Evolutionary conservation across 1,140 invertebrate genomes (phyloP).

Genomic region (Samia ricini): DNA sequence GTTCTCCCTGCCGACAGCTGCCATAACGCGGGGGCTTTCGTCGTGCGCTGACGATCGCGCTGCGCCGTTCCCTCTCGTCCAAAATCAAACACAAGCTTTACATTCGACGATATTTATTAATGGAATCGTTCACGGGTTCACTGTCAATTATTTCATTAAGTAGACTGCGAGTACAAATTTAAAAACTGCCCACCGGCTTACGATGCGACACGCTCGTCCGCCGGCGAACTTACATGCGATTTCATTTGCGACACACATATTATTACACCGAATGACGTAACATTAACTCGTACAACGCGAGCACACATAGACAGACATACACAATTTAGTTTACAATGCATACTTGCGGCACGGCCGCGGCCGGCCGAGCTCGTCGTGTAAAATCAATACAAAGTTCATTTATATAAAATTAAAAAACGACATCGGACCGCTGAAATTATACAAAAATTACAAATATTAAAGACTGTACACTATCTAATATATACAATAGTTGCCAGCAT

Average conservation of each 20-base stretch:
- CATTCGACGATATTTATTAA: slow-evolving; percentile 80
- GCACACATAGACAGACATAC: slow-evolving; percentile 78
- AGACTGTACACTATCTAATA: slow-evolving; percentile 80
- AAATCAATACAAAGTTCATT: slow-evolving; percentile 78
- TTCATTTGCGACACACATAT: slow-evolving; percentile 75
- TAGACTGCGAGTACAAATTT: slow-evolving; percentile 77
- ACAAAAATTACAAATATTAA: slow-evolving; percentile 79
- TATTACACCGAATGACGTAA: slow-evolving; percentile 76
- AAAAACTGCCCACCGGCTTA: slow-evolving; percentile 68
- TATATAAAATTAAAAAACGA: slow-evolving; percentile 78
- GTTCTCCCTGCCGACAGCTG: slow-evolving; percentile 71
- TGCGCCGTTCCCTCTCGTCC: slow-evolving; percentile 42
- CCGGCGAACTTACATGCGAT: slow-evolving; percentile 69
- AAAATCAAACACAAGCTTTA: slow-evolving; percentile 64
- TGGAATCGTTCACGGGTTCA: slow-evolving; percentile 77
- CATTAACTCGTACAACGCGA: slow-evolving; percentile 76
- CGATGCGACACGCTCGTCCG: slow-evolving; percentile 41
- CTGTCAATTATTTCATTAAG: slow-evolving; percentile 76
- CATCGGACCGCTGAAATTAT: slow-evolving; percentile 78
- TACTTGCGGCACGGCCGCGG: slow-evolving; percentile 71
- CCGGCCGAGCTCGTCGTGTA: slow-evolving; percentile 77
- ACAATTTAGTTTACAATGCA: slow-evolving; percentile 68
- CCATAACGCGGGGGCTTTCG: slow-evolving; percentile 70
- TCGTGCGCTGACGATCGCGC: slow-evolving; percentile 68
- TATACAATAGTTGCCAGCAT: slow-evolving; percentile 75